Evolutionary conservation across 2,797 vertebrate genomes (phyloP).

Genomic region (Protosalanx chinensis): DNA sequence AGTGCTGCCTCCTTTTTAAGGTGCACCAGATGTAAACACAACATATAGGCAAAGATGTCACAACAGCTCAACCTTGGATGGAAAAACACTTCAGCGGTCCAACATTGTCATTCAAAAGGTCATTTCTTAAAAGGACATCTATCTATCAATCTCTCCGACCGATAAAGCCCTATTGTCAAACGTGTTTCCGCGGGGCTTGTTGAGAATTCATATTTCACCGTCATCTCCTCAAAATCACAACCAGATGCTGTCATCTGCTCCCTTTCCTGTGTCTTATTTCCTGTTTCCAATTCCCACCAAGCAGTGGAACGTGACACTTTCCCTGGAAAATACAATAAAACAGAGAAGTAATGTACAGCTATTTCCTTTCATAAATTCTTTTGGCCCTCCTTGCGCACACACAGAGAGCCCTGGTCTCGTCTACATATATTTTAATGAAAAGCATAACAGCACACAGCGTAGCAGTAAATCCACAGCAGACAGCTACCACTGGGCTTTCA

Average conservation of each 20-base stretch:
- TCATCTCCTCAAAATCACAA: constrained; percentile 64
- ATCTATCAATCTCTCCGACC: constrained; percentile 39
- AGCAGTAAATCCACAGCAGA: constrained; percentile 62
- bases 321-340: constrained; percentile 77
- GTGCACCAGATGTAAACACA: no score
- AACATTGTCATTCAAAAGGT: constrained; percentile 41
- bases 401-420: constrained; percentile 48
- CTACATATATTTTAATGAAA: constrained; percentile 60
- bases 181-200: constrained; percentile 45
- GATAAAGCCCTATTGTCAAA: constrained; percentile 39
- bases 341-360: constrained; percentile 59
- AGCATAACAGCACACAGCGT: constrained; percentile 32
- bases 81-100: constrained; percentile 22
- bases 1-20: no score
- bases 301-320: constrained; percentile 72
- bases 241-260: constrained; percentile 74
- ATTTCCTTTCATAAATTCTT: constrained; percentile 77
- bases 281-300: constrained; percentile 69
- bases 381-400: constrained; percentile 31
- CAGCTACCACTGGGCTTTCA: constrained; percentile 57
- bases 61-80: no score
- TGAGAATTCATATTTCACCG: constrained; percentile 70
- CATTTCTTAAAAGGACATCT: constrained; percentile 48
- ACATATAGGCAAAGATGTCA: no score
- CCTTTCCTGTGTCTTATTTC: constrained; percentile 62